Percentiles rank a stretch among this genome's conserved stretches.
These are phyloP conservation scores for Trigoniulus corallinus DNA, from an alignment of 1,140 invertebrate species.

Conservation along the genomic window DNA sequence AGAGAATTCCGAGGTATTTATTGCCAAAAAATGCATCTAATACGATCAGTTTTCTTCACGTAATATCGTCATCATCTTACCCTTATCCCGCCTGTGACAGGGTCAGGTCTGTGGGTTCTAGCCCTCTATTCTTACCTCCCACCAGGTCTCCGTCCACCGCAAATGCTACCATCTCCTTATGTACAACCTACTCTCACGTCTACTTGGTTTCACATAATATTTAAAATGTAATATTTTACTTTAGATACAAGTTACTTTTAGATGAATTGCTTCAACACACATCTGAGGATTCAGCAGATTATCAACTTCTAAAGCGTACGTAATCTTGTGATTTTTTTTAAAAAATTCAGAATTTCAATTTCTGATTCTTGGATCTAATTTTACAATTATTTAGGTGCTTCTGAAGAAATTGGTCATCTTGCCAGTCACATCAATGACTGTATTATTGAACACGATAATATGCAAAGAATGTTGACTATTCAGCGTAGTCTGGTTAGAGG, in stretches of 20 bases:
- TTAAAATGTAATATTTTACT: background rate
- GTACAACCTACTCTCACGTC: too few relatives aligned
- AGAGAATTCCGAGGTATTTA: background rate
- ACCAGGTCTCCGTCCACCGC: too few relatives aligned
- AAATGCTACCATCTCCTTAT: too few relatives aligned
- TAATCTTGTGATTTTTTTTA: background rate
- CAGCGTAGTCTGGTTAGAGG: slow-evolving; percentile 41
- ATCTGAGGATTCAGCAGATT: background rate
- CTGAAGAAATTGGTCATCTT: slow-evolving; percentile 44
- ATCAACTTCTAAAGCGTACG: background rate
- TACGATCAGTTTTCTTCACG: too few relatives aligned
- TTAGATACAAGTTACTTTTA: background rate
- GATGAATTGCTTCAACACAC: background rate
- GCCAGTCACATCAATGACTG: slow-evolving; percentile 50
- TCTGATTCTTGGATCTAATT: background rate
- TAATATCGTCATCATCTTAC: too few relatives aligned
- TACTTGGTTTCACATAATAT: background rate
- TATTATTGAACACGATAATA: slow-evolving; percentile 51
- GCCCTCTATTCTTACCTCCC: too few relatives aligned
- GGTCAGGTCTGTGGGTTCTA: too few relatives aligned
- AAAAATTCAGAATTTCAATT: background rate
- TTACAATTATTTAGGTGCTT: slow-evolving; percentile 32
- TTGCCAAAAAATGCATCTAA: too few relatives aligned
- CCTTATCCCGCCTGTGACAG: too few relatives aligned
- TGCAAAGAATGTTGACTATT: slow-evolving; percentile 44